Base-by-base conservation (phyloP, 2,113 vertebrate genomes). In the Mystacornis crossleyi region DNA sequence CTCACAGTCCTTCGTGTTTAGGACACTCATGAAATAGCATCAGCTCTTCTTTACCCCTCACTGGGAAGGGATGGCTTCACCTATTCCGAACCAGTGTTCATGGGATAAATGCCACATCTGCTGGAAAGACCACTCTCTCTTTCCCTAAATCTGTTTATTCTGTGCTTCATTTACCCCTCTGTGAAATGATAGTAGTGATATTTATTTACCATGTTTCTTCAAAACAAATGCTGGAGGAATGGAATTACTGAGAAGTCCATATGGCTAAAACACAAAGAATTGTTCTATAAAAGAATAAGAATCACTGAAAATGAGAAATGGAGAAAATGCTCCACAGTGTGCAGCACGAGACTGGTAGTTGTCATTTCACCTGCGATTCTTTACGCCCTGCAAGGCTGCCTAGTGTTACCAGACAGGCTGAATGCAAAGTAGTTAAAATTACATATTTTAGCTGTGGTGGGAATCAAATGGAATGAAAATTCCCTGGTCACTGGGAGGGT, bases 401-500 rank as follows among this genome's bases (percentile, higher is more conserved):
- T 3, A 3, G 70, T 57, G 31, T 47, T 54, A 91, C 21, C 50
- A 80, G 70, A 16, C n/a, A 72, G 54, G 18, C 77, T 33, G 8
- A 84, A 77, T 0, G 0, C 21, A 72, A 70, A 92, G 21, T 9
- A 62, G 58, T 54, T 86, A 81, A n/a, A 88, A 83, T 74, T 45
- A 64, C 14, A 66, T 43, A 36, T 24, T 62, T 89, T 42, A 75
- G 42, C 47, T 75, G 64, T 0, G 0, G 29, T 75, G 38, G 43
- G 78, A 88, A 89, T 74, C 15, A 89, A 55, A 92, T 36, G 15
- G 78, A 93, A 91, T 34, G 2, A 61, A 83, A 89, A 83, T 66
- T 86, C 42, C 23, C 31, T 15, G 26, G 45, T 45, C 21, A 48
- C 24, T 64, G 21, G 26, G 14, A 91, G 10, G 8, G 15, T n/a